These are phyloP conservation scores for Drosophila malerkotliana DNA, from an alignment of 1,140 invertebrate species.

Conservation along the genomic window DNA sequence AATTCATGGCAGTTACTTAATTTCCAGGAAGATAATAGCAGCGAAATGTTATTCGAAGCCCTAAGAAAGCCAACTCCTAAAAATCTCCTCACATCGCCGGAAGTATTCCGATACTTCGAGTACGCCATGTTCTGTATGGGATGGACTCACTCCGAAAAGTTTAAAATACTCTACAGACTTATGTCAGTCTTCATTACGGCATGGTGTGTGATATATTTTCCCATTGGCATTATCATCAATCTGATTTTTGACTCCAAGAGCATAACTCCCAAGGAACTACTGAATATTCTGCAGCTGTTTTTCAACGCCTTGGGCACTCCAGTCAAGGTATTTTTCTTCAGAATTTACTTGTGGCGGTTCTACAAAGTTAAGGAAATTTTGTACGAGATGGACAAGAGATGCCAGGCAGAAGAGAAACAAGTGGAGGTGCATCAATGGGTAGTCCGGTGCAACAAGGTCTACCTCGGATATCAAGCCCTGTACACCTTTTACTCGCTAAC, in stretches of 20 bases:
- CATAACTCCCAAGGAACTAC: neutral
- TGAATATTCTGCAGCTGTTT: neutral
- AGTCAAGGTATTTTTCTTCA: neutral
- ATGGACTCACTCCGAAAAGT: constrained; percentile 9
- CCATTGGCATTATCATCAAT: neutral
- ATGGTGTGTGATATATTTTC: constrained; percentile 1
- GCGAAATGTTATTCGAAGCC: neutral
- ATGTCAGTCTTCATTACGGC: neutral
- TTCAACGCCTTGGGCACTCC: neutral
- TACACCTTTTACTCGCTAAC: neutral
- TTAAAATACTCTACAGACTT: neutral
- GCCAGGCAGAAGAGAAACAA: neutral
- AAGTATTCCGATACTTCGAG: constrained; percentile 30
- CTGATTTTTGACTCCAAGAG: neutral
- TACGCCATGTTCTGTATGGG: constrained; percentile 31
- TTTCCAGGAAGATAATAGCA: neutral
- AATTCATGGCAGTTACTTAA: no score
- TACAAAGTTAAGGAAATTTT: neutral
- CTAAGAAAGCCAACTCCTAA: neutral
- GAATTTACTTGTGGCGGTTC: neutral
- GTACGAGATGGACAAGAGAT: neutral
- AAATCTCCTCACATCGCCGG: constrained; percentile 20
- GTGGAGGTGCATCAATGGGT: neutral
- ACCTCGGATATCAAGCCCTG: neutral
- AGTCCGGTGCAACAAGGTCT: neutral